Evolutionary conservation across 2,797 vertebrate genomes (phyloP).

Genomic region (Synanceia verrucosa): DNA sequence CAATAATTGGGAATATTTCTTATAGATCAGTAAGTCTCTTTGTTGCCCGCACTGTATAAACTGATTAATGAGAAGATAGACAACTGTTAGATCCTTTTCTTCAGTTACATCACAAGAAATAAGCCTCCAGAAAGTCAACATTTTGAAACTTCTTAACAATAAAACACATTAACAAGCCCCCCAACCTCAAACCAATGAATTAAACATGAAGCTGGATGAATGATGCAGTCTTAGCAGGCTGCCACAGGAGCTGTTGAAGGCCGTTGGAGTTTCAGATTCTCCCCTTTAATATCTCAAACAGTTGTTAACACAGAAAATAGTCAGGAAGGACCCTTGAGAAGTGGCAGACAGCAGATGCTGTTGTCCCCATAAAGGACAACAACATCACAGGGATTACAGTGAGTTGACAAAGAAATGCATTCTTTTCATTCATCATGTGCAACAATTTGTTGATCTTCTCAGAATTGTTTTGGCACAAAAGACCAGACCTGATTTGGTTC

Average conservation of each 20-base stretch:
- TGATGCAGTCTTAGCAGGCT: background rate
- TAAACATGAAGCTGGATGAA: slow-evolving; percentile 5
- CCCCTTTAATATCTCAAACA: slow-evolving; percentile 4
- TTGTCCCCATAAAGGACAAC: background rate
- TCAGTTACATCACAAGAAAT: background rate
- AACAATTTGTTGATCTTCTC: background rate
- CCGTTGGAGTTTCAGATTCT: background rate
- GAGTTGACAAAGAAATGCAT: background rate
- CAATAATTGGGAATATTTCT: background rate
- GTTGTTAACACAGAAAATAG: slow-evolving; percentile 24
- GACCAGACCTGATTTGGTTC: background rate
- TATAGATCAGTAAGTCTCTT: background rate
- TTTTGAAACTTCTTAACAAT: background rate
- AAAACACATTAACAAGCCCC: background rate
- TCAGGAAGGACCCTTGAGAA: slow-evolving; percentile 10
- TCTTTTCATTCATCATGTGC: background rate
- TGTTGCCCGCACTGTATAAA: background rate
- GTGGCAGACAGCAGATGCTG: background rate
- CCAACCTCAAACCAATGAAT: background rate
- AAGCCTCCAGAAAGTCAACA: background rate
- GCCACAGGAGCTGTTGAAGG: slow-evolving; percentile 39
- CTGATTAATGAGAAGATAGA: background rate
- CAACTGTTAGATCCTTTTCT: background rate
- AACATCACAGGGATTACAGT: background rate
- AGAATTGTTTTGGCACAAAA: background rate